phyloP scores from a whole-genome alignment of 2,888 invertebrate genomes.

The Ormyrus nitidulus region DNA sequence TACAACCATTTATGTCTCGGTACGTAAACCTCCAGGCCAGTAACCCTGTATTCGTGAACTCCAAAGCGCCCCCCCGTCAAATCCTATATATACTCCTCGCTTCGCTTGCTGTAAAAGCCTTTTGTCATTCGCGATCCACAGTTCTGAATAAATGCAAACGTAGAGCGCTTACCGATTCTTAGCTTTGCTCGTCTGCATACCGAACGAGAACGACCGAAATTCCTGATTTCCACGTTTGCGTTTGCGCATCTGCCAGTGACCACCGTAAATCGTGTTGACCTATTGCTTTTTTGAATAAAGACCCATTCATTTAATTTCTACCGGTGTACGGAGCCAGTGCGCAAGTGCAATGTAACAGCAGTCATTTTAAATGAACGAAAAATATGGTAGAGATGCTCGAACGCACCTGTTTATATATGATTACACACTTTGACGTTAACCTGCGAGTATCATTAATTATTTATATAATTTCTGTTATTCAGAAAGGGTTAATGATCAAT shows the following conservation, averaged over 20 bases:
- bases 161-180: background rate
- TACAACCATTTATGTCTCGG: constrained; percentile 7
- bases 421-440: too few relatives aligned
- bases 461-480: constrained; percentile 1
- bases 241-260: background rate
- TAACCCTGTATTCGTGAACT: constrained; percentile 49
- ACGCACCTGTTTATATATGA: too few relatives aligned
- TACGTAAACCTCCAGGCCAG: constrained; percentile 18
- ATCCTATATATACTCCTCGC: background rate
- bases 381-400: too few relatives aligned
- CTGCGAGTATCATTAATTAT: too few relatives aligned
- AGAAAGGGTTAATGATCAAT: constrained; percentile 4
- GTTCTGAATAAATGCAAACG: constrained; percentile 24
- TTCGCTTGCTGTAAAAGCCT: constrained; percentile 13
- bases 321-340: too few relatives aligned
- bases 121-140: constrained; percentile 10
- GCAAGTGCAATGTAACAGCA: too few relatives aligned
- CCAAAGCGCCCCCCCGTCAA: background rate
- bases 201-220: background rate
- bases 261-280: background rate
- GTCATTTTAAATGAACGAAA: too few relatives aligned
- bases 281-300: background rate
- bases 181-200: background rate
- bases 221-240: background rate
- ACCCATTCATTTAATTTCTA: background rate